Base-by-base conservation (phyloP, 92 coral and sea anemone genomes). In the Montipora capitata region DNA sequence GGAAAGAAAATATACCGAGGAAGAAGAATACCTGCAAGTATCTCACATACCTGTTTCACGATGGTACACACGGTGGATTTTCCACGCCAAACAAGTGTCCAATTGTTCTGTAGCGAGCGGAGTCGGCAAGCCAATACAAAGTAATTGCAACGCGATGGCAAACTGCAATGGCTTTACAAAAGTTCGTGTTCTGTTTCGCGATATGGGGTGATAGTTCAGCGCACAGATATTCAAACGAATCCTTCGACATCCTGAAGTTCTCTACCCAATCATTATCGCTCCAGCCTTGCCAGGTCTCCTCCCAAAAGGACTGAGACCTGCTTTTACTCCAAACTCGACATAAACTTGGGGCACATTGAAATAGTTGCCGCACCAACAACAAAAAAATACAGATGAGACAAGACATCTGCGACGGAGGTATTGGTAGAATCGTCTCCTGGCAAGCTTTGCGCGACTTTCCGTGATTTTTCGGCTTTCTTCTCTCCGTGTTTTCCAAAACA, bases 61-160 rank as follows among this genome's bases (percentile, higher is more conserved):
- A 88, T 82, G 27, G 75, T 27, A 59, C 92, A 83, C 7, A 79
- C 89, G 49, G 88, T 76, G 57, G 90, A 84, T 75, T 90, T 90
- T 27, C 93, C 90, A 72, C 84, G 7, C 86, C 93, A 84, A 77
- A 84, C 4, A 78, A 64, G 68, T 90, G 77, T 18, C 80, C 72
- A n/a, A n/a, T n/a, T n/a, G n/a, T n/a, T n/a, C n/a, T n/a, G n/a
- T n/a, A n/a, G n/a, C n/a, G n/a, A 12, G 84, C 93, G 4, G 85
- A 68, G 86, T 84, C 89, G 10, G 76, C 86, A 52, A 84, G 72
- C 62, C 87, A 83, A 69, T 90, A 84, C 54, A 90, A 48, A 10
- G 86, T 76, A 6, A 90, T 90, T 42, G 93, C 89, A 77, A 89
- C 81, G 16, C 85, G 80, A 56, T 43, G 64, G 65, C 87, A 73